Conservation (phyloP, 2,113 vertebrate species). For the Zapornia atra region DNA sequence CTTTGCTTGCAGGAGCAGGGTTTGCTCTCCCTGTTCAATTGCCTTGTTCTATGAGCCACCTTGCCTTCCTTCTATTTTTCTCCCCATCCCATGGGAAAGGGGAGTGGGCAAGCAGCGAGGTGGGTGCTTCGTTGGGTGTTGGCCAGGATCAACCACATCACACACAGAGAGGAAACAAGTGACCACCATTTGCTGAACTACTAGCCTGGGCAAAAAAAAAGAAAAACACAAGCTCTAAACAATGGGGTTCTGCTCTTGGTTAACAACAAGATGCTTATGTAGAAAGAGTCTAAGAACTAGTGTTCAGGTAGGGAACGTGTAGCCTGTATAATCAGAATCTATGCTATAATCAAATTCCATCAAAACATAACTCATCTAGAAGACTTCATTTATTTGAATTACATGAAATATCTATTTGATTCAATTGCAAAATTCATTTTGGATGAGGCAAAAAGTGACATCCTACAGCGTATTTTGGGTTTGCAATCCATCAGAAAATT, state of each 20-base stretch:
- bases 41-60: background rate
- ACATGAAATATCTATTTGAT: background rate
- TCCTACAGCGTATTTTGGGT: background rate
- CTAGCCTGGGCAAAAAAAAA: background rate
- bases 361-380: background rate
- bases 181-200: background rate
- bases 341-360: background rate
- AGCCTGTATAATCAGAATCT: background rate
- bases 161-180: background rate
- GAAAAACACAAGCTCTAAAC: background rate
- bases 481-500: background rate
- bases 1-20: background rate
- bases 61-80: background rate
- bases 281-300: background rate
- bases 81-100: background rate
- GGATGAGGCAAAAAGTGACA: background rate
- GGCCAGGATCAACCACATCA: background rate
- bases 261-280: background rate
- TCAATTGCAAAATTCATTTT: background rate
- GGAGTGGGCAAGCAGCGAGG: accelerated
- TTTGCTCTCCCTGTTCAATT: background rate
- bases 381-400: conserved; percentile 3
- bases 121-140: background rate
- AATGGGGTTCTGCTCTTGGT: background rate
- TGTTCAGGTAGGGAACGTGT: background rate